Evolutionary conservation across 2,888 invertebrate species (phyloP).

Genomic region (Acronicta leporina): DNA sequence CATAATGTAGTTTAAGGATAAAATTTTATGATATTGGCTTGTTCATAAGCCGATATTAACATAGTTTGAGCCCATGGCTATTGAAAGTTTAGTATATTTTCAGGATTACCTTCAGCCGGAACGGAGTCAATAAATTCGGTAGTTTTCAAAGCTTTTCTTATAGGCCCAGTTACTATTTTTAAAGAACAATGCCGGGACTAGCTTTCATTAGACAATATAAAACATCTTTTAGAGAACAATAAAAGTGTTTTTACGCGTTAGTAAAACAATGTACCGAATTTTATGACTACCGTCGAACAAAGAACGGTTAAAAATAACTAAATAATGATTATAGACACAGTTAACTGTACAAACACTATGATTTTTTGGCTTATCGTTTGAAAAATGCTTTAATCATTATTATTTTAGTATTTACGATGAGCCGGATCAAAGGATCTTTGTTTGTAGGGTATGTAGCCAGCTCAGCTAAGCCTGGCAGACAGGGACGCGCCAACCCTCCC

Average conservation of each 20-base stretch:
- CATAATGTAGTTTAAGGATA: too few relatives aligned
- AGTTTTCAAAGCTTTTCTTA: conserved; percentile 47
- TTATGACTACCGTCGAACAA: conserved; percentile 73
- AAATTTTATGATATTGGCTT: neutral
- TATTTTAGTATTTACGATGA: conserved; percentile 57
- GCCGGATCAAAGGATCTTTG: conserved; percentile 52
- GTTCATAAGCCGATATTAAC: neutral
- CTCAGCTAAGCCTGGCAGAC: conserved; percentile 37
- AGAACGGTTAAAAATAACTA: conserved; percentile 74
- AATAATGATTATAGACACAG: conserved; percentile 68
- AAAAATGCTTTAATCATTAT: conserved; percentile 52
- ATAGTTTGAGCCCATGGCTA: conserved; percentile 1
- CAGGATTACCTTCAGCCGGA: conserved; percentile 8
- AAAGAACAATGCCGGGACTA: conserved; percentile 63
- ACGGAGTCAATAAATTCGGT: conserved; percentile 37
- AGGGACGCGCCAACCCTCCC: conserved; percentile 31
- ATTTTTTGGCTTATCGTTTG: conserved; percentile 45
- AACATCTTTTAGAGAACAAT: conserved; percentile 84
- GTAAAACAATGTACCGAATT: conserved; percentile 74
- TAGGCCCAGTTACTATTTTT: conserved; percentile 61
- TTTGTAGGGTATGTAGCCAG: conserved; percentile 37
- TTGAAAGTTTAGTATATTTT: conserved; percentile 5
- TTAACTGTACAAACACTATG: conserved; percentile 66
- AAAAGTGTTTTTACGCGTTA: conserved; percentile 75
- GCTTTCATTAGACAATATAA: conserved; percentile 71